Conservation (phyloP, 2,888 invertebrate genomes). For the Aphodius sticticus region DNA sequence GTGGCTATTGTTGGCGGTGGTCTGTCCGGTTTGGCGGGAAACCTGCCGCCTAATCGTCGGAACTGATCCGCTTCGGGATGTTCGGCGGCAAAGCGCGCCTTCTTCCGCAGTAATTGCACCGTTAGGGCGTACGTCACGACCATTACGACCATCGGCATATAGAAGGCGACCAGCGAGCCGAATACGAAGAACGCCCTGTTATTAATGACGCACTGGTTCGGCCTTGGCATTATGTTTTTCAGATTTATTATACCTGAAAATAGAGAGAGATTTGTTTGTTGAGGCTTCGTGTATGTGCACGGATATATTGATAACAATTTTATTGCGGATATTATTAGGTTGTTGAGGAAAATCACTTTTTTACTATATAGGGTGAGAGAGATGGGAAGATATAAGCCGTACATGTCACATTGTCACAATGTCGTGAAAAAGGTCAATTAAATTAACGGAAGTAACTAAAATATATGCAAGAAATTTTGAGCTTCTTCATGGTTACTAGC, state of each 20-base stretch:
- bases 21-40: conserved; percentile 52
- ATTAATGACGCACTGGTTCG: conserved; percentile 81
- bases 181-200: conserved; percentile 88
- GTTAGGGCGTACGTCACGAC: conserved; percentile 91
- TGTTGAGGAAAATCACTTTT: background rate
- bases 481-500: no score
- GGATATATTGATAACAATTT: background rate
- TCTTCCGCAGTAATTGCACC: conserved; percentile 83
- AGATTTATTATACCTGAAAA: conserved; percentile 76
- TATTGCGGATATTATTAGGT: background rate
- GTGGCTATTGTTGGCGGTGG: conserved; percentile 50
- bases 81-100: conserved; percentile 76
- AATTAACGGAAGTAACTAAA: no score
- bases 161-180: conserved; percentile 92
- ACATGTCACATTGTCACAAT: no score
- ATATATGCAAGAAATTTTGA: no score
- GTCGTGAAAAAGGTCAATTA: no score
- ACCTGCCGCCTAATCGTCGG: conserved; percentile 62
- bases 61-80: conserved; percentile 69
- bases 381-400: no score
- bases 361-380: no score
- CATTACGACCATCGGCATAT: conserved; percentile 96
- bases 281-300: background rate
- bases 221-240: conserved; percentile 82
- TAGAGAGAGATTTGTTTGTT: conserved; percentile 12